These are phyloP conservation scores for Kryptopterus vitreolus DNA, from an alignment of 2,797 vertebrate species.

Conservation along the genomic window DNA sequence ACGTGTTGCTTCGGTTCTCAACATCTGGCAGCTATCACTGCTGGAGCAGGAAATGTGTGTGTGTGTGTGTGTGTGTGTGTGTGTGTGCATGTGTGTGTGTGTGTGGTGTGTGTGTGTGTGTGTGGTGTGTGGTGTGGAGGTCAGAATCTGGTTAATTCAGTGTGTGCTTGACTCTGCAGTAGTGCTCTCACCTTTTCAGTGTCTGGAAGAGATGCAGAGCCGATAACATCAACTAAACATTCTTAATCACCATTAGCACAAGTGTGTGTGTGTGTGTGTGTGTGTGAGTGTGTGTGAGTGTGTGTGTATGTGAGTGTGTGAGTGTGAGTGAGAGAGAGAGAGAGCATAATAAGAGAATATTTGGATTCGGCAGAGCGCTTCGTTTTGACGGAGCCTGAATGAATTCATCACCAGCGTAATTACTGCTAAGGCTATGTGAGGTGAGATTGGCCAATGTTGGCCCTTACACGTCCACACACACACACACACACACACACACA, in stretches of 20 bases:
- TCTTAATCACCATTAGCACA: constrained; percentile 45
- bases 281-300: constrained; percentile 30
- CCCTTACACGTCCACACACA: constrained; percentile 34
- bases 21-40: constrained; percentile 59
- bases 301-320: neutral
- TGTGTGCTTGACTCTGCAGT: constrained; percentile 32
- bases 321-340: constrained; percentile 19
- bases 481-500: constrained; percentile 29
- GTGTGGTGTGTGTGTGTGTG: constrained; percentile 32
- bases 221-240: constrained; percentile 50
- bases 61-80: constrained; percentile 20
- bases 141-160: constrained; percentile 46
- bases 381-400: constrained; percentile 41
- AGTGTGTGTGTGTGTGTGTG: constrained; percentile 35
- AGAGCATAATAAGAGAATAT: constrained; percentile 12
- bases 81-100: constrained; percentile 29
- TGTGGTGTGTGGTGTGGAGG: constrained; percentile 40
- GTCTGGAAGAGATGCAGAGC: constrained; percentile 40
- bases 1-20: constrained; percentile 38
- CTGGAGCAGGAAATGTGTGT: constrained; percentile 45
- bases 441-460: constrained; percentile 42
- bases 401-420: constrained; percentile 52
- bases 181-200: constrained; percentile 20
- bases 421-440: constrained; percentile 44
- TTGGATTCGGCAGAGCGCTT: constrained; percentile 27